Base-by-base conservation (phyloP, 2,888 invertebrate species). In the Brachynemurus nebulosus region DNA sequence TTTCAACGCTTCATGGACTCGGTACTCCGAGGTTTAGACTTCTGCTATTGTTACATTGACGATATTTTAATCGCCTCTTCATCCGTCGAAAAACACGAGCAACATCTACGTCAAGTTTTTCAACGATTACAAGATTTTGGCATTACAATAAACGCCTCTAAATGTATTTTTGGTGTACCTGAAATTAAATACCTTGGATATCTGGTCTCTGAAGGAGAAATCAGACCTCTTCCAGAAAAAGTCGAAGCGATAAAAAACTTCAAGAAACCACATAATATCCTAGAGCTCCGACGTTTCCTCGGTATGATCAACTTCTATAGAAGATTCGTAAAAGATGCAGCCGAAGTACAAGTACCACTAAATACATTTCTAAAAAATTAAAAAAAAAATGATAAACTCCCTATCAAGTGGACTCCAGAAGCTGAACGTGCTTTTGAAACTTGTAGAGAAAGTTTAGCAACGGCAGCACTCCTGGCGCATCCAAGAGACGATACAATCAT, bases 31-130 rank as follows among this genome's bases (percentile, higher is more conserved):
- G 6, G 53, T 9, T 4, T 35, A 2, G 7, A 35, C 4, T 35
- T 35, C 7, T n/a, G 49, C 18, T 52, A 47, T 23, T 21, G 48
- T 8, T 18, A 37, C 19, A 18, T 37, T 8, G 37, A 37, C 37
- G 37, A 37, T n/a, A 18, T 37, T 5, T 37, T 37, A 6, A 47
- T 57, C 2, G 53, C 53, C 6, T 53, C 54, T 1, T 27, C 23
- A 25, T 37, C 48, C 7, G 33, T 40, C 7, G 42, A 51, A 1
- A 40, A 52, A 9, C 52, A 54, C 36, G 18, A 36, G 18, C 8
- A 43, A 27, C 54, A 57, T 34, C 33, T 57, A 2, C 5, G 37
- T 8, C 5, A 4, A n/a, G 7, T 37, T 6, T 37, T 37, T 7
- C 4, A 37, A 4, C 5, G 37, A 17, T 37, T 37, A 5, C 7